These are phyloP conservation scores for Drosophila punjabiensis DNA, from an alignment of 1,140 invertebrate species.

Conservation along the genomic window DNA sequence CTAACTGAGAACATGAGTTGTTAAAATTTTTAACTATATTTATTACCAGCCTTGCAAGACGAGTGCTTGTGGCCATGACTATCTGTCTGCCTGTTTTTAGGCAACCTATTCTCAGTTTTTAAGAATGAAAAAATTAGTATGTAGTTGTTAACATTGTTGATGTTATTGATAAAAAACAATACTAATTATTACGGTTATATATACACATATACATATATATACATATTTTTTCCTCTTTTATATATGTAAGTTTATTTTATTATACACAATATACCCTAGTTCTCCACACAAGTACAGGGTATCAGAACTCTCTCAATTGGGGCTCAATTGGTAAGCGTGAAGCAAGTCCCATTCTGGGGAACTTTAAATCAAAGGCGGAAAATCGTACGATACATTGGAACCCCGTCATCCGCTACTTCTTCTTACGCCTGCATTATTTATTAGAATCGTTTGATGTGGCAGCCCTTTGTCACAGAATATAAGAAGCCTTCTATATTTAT, in stretches of 20 bases:
- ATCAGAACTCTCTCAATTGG: conserved; percentile 48
- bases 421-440: conserved; percentile 15
- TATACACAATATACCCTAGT: neutral
- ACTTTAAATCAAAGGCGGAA: conserved; percentile 27
- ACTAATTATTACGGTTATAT: neutral
- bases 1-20: no score
- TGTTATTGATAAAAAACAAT: neutral
- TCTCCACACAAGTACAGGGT: neutral
- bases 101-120: neutral
- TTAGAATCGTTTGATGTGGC: neutral
- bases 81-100: neutral
- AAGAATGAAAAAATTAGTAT: neutral
- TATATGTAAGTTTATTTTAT: neutral
- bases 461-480: neutral
- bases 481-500: neutral
- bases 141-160: neutral
- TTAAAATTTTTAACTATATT: no score
- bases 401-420: neutral
- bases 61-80: neutral
- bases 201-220: neutral
- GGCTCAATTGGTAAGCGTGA: conserved; percentile 57
- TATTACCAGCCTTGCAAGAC: neutral
- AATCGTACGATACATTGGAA: conserved; percentile 39
- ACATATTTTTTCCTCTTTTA: neutral
- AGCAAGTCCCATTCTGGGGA: conserved; percentile 32